Conservation (phyloP, 2,113 vertebrate species). For the Athene cunicularia region DNA sequence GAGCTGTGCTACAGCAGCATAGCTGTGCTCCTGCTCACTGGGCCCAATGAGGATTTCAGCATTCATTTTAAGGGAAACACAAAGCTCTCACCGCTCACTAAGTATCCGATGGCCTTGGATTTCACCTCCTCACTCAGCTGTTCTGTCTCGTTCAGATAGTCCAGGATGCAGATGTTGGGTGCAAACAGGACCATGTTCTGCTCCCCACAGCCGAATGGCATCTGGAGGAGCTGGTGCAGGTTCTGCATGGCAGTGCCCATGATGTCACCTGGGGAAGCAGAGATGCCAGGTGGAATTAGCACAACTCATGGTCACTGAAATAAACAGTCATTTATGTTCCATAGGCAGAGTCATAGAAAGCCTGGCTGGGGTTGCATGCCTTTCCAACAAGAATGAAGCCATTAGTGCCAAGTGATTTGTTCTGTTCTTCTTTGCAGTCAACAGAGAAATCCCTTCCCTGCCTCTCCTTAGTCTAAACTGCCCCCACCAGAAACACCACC, state of each 20-base stretch:
- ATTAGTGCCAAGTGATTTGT: not conserved
- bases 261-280: slow-evolving; percentile 79
- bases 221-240: slow-evolving; percentile 80
- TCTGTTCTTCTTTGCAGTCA: not conserved
- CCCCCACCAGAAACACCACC: not conserved
- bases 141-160: slow-evolving; percentile 82
- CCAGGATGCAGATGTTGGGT: slow-evolving; percentile 87
- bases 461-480: not conserved
- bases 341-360: not conserved
- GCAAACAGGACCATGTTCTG: slow-evolving; percentile 89
- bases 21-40: not conserved
- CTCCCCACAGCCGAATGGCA: slow-evolving; percentile 91
- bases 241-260: slow-evolving; percentile 84
- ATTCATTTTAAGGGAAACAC: not conserved
- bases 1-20: not conserved
- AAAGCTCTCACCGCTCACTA: slow-evolving; percentile 80
- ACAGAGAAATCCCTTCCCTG: not conserved
- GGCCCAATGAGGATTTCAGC: not conserved
- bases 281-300: not conserved
- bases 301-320: not conserved
- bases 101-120: slow-evolving; percentile 75
- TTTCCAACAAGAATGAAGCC: not conserved
- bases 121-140: slow-evolving; percentile 78
- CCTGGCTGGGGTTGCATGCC: not conserved
- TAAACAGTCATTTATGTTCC: not conserved